These are phyloP conservation scores for Amphiprion clarkii DNA, from an alignment of 2,797 vertebrate species.

Conservation along the genomic window DNA sequence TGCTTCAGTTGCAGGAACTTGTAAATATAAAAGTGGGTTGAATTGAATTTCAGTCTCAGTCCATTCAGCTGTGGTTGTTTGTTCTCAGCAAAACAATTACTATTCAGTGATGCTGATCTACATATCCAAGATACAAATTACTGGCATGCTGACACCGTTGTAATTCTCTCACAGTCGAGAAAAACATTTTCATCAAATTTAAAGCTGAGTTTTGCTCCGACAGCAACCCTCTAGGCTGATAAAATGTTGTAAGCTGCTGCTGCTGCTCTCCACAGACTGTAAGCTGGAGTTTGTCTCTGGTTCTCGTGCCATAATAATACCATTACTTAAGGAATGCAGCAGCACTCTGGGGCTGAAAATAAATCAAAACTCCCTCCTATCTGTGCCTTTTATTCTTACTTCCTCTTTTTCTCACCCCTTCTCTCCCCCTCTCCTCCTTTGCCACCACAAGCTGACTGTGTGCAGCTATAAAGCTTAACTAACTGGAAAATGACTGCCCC, in stretches of 20 bases:
- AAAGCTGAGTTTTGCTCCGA: constrained; percentile 13
- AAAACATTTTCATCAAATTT: constrained; percentile 13
- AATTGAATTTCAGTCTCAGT: constrained; percentile 20
- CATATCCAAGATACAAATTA: constrained; percentile 21
- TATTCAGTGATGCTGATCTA: constrained; percentile 23
- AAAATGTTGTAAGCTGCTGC: constrained; percentile 36
- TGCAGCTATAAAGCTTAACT: constrained; percentile 73
- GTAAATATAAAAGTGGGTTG: neutral
- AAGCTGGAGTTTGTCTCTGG: constrained; percentile 40
- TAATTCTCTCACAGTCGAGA: neutral
- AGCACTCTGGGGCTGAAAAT: constrained; percentile 64
- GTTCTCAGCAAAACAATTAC: constrained; percentile 32
- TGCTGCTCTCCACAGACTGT: constrained; percentile 26
- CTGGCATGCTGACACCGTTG: constrained; percentile 17
- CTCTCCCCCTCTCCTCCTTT: constrained; percentile 8
- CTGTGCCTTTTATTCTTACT: constrained; percentile 52
- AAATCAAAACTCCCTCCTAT: constrained; percentile 52
- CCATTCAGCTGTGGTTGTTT: constrained; percentile 11
- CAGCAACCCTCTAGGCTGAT: constrained; percentile 9
- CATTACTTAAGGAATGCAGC: constrained; percentile 51
- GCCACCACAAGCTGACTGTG: constrained; percentile 41
- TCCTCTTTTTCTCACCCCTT: constrained; percentile 37
- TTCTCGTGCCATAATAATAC: constrained; percentile 53
- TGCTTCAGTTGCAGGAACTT: constrained; percentile 30
- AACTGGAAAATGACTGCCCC: constrained; percentile 68